Evolutionary conservation across 2,888 invertebrate species (phyloP), one percentile per base, ranked within the genome.

Genomic region (Tubiluchus corallicola): DNA sequence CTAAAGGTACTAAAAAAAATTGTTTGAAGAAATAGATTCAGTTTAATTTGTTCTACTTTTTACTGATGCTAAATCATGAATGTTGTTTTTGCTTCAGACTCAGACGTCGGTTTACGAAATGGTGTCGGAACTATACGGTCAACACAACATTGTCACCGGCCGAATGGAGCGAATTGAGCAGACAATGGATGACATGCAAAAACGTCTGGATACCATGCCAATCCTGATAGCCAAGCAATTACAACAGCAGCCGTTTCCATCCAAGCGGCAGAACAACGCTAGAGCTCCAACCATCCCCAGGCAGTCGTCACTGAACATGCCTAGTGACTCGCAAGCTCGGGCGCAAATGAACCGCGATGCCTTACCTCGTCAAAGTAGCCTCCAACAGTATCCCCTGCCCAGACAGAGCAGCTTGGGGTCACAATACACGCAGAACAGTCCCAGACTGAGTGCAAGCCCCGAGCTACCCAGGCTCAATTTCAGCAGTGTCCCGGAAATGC

Each of bases 101-200:
- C 29, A 29, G n/a, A n/a, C n/a, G 29, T 29, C 29, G 9, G 29
- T 29, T n/a, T 29, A 29, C n/a, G 29, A 29, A n/a, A 29, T 29
- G 29, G 29, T 29, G 9, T 9, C 29, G 9, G 29, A 29, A 9
- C 9, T 29, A n/a, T 29, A 29, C 29, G n/a, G n/a, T n/a, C 29
- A 29, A n/a, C 9, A n/a, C 9, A 29, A 29, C 29, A 9, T 29
- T 9, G 9, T 29, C 29, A 29, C 29, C 29, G 29, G n/a, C 29
- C 9, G 29, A 29, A 29, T 29, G n/a, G 29, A 29, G 9, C 29
- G 29, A 9, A 29, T 29, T 9, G 29, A 29, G 29, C 9, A 29
- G n/a, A 29, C 9, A 9, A n/a, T 29, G 9, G 29, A 9, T n/a
- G 29, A 29, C n/a, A 9, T 29, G n/a, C 29, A 29, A n/a, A n/a